Evolutionary conservation across 2,888 invertebrate species (phyloP), one percentile per base, ranked within the genome.

Genomic region (Sicus ferrugineus): DNA sequence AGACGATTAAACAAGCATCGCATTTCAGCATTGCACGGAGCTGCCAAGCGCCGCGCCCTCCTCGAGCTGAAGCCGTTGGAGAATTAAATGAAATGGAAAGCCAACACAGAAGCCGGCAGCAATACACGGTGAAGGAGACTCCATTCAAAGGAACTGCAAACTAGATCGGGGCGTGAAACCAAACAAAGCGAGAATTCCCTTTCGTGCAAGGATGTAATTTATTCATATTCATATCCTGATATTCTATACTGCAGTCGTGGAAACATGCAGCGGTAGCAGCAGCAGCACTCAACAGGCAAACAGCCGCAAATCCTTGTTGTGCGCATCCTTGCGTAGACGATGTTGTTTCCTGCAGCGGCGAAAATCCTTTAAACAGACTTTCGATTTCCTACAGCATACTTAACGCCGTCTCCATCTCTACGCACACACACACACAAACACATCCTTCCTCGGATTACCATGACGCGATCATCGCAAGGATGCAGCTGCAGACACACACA

Each of bases 321-420:
- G 50, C 50, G 52, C 38, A 64, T 64, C 64, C 64, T 64, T 50
- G 23, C 21, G 50, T 28, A 21, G 11, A 1, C 42, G n/a, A 7
- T 42, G n/a, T 14, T 16, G 26, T 16, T 42, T 52, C 23, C 52
- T 23, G 23, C 14, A 19, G 2, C 52, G n/a, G 11, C 26, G 11
- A 65, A 34, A 16, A 67, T 67, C 30, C 58, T 59, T 48, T 30
- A 28, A 28, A 21, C 28, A 59, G 67, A 67, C 67, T 67, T 67
- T 67, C 67, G 67, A 67, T 67, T 67, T 67, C 67, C 67, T 46
- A 21, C 31, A 46, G 46, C 67, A 38, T 65, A 52, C 38, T 65
- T 38, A 46, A 28, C 63, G 31, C 26, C 64, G 19, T 23, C n/a
- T n/a, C n/a, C 54, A 30, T 54, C 54, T 34, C 34, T 54, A 54